These are phyloP conservation scores for Neofelis nebulosa DNA, from an alignment of 2,113 vertebrate genomes.

Conservation along the genomic window DNA sequence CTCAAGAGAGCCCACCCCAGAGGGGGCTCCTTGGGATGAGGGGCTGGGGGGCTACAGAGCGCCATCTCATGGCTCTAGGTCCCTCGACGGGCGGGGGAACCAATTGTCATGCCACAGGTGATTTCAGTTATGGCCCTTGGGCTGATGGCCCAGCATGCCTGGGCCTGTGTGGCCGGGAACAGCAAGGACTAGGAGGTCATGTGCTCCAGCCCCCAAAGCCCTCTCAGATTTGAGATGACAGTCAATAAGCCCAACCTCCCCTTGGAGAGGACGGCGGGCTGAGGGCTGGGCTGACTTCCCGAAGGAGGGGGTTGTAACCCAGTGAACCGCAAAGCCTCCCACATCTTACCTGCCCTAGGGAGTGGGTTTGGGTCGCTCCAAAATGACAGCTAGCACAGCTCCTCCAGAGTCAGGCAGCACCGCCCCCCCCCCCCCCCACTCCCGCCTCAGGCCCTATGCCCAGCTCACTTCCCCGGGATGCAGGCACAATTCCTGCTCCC, in stretches of 20 bases:
- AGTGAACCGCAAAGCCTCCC: too few species aligned
- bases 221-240: not conserved
- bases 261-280: not conserved
- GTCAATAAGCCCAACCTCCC: not conserved
- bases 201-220: not conserved
- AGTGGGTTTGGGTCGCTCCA: not conserved
- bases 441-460: not conserved
- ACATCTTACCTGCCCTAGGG: not conserved
- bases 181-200: not conserved
- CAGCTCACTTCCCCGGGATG: not conserved
- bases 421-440: too few species aligned
- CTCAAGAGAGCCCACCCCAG: not conserved
- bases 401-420: not conserved
- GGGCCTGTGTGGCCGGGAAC: not conserved
- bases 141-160: not conserved
- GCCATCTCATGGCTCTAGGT: not conserved
- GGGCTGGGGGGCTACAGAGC: not conserved
- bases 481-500: not conserved
- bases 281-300: not conserved
- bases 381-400: not conserved
- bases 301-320: rapidly evolving
- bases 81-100: not conserved
- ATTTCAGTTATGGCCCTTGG: not conserved
- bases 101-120: too few species aligned
- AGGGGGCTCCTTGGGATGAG: not conserved